These are phyloP conservation scores for Ellobius talpinus DNA, from an alignment of 2,113 vertebrate species.

Conservation along the genomic window DNA sequence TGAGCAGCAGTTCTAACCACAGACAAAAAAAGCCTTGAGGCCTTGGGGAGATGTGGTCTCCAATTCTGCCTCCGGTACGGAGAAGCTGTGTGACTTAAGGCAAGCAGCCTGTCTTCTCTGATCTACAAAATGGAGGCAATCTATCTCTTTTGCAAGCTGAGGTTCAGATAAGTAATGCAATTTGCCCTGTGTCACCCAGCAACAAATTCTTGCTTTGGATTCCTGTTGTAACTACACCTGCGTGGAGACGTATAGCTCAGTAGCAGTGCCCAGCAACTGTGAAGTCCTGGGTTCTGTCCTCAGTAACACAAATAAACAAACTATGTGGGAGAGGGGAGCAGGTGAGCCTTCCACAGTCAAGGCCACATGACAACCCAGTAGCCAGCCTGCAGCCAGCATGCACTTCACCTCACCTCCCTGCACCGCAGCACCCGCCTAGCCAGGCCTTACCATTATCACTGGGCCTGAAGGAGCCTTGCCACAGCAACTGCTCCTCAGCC, in stretches of 20 bases:
- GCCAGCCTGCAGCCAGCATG: neutral
- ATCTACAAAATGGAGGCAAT: neutral
- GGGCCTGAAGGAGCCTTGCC: slow-evolving; percentile 68
- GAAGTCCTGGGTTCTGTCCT: neutral
- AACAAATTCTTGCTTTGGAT: neutral
- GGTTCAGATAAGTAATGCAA: neutral
- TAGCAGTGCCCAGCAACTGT: neutral
- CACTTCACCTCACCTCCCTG: neutral
- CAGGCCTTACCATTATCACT: slow-evolving; percentile 78
- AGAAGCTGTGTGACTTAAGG: neutral
- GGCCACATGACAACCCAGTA: neutral
- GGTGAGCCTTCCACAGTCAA: neutral
- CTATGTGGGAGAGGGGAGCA: neutral
- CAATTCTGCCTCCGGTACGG: neutral
- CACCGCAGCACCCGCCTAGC: neutral
- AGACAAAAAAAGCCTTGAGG: neutral
- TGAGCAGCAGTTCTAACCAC: neutral
- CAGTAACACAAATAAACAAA: neutral
- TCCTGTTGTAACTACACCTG: neutral
- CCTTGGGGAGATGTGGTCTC: neutral
- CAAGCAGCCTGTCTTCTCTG: neutral
- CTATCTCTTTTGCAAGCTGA: slow-evolving; percentile 12
- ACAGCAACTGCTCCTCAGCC: slow-evolving; percentile 65
- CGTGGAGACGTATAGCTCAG: neutral
- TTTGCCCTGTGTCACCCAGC: neutral